phyloP scores from a whole-genome alignment of 1,140 invertebrate genomes.

The Drosophila arizonae region DNA sequence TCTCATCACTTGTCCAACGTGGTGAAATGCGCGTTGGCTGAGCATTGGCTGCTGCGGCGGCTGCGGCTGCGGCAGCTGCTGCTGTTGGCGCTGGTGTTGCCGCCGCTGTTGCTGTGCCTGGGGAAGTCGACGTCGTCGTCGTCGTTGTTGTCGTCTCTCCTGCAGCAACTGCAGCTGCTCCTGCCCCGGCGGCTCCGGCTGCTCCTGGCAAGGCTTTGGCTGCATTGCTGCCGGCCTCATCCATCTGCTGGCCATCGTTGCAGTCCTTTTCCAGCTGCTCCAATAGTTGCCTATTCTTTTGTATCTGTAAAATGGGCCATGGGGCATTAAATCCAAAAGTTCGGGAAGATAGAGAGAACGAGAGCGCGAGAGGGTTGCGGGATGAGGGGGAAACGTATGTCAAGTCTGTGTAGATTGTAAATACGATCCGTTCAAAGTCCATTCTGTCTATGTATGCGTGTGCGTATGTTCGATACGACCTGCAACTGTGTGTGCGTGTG shows the following conservation, averaged over 20 bases:
- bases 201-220: slow-evolving; percentile 83
- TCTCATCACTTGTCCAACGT: slow-evolving; percentile 96
- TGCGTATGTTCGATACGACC: background rate
- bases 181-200: background rate
- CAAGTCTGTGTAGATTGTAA: background rate
- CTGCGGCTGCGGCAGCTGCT: background rate
- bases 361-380: background rate
- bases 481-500: background rate
- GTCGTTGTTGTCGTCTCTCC: slow-evolving; percentile 1
- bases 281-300: slow-evolving; percentile 96
- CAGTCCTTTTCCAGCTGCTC: slow-evolving; percentile 89
- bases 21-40: slow-evolving; percentile 89
- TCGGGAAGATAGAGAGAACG: slow-evolving; percentile 16
- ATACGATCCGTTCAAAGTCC: no score
- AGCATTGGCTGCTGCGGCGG: background rate
- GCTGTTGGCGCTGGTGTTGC: slow-evolving; percentile 73
- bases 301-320: slow-evolving; percentile 87
- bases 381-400: background rate
- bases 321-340: slow-evolving; percentile 60
- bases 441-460: no score
- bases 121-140: background rate
- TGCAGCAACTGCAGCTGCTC: background rate
- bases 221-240: slow-evolving; percentile 60
- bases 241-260: slow-evolving; percentile 27
- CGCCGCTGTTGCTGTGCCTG: slow-evolving; percentile 69